Evolutionary conservation across 2,113 vertebrate species (phyloP).

Genomic region (Podiceps cristatus): DNA sequence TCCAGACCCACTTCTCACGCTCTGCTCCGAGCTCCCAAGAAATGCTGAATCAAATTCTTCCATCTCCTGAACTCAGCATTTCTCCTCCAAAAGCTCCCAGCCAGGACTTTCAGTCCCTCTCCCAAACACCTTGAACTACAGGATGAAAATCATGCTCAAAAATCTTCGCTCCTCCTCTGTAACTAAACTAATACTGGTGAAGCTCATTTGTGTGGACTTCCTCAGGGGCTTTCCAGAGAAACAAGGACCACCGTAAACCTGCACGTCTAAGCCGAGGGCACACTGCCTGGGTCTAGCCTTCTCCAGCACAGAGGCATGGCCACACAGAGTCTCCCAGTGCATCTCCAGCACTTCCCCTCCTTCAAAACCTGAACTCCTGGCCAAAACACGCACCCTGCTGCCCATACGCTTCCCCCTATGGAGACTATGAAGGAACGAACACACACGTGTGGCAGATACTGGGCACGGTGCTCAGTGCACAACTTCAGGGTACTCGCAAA

Average conservation of each 20-base stretch:
- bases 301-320: background rate
- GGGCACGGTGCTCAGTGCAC: background rate
- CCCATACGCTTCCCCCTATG: background rate
- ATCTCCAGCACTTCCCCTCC: background rate
- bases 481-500: background rate
- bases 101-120: background rate
- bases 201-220: background rate
- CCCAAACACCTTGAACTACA: background rate
- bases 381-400: background rate
- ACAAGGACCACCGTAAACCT: background rate
- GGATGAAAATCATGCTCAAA: background rate
- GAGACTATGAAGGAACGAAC: background rate
- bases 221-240: background rate
- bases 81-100: background rate
- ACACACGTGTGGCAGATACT: background rate
- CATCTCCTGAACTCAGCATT: background rate
- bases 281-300: background rate
- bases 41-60: background rate
- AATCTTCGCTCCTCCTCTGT: background rate
- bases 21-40: background rate
- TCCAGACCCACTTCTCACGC: background rate
- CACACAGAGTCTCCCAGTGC: background rate
- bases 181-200: background rate
- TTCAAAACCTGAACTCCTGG: accelerated
- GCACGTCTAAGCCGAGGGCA: accelerated